These are phyloP conservation scores for Labia minor DNA, from an alignment of 2,888 invertebrate species.

Conservation along the genomic window DNA sequence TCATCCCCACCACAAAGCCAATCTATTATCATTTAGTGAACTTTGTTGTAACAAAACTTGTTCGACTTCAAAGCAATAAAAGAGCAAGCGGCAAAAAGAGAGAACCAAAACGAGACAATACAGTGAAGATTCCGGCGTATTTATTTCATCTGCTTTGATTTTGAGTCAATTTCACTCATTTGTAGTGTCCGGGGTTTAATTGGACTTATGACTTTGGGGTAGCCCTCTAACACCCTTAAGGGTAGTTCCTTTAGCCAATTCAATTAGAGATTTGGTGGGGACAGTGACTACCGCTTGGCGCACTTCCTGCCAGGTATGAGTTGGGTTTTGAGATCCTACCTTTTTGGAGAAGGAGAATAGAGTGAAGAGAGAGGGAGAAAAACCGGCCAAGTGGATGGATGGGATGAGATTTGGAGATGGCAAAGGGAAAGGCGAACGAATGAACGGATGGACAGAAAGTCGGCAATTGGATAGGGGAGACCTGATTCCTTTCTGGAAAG, in stretches of 20 bases:
- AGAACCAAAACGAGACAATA: background rate
- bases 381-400: background rate
- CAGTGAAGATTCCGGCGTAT: conserved; percentile 4
- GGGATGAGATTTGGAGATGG: background rate
- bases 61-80: conserved; percentile 4
- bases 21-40: conserved; percentile 8
- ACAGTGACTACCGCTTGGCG: background rate
- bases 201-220: background rate
- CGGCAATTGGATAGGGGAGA: background rate
- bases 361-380: background rate
- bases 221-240: background rate
- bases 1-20: background rate
- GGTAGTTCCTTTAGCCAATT: background rate
- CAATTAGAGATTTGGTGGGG: conserved; percentile 13
- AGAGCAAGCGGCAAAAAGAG: background rate
- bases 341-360: background rate
- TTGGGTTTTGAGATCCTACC: background rate
- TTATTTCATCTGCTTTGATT: conserved; percentile 8
- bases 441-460: conserved; percentile 7
- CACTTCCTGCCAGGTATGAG: background rate
- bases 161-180: background rate
- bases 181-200: background rate
- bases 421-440: background rate
- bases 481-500: background rate
- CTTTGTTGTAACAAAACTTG: conserved; percentile 13